These are phyloP conservation scores for Helicoverpa zea DNA, from an alignment of 1,140 invertebrate genomes.

Conservation along the genomic window DNA sequence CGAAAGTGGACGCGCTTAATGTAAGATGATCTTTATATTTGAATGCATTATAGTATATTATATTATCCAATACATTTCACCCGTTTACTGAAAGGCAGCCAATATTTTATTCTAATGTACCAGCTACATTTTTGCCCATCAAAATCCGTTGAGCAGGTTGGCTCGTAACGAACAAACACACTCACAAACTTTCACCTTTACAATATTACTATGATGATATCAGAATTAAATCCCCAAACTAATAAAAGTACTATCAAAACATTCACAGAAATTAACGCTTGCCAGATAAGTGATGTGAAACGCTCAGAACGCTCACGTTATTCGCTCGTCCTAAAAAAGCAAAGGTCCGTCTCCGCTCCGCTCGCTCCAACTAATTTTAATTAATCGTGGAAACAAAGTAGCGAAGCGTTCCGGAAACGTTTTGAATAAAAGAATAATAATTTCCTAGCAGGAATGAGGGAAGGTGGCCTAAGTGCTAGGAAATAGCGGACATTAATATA, in stretches of 20 bases:
- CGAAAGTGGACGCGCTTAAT: not conserved
- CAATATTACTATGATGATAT: not conserved
- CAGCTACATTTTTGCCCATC: no score
- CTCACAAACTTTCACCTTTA: not conserved
- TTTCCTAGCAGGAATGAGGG: slow-evolving; percentile 57
- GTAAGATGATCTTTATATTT: not conserved
- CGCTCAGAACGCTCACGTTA: slow-evolving; percentile 58
- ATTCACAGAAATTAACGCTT: slow-evolving; percentile 11
- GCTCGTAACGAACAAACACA: no score
- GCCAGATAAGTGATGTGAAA: slow-evolving; percentile 29
- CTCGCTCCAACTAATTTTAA: slow-evolving; percentile 79
- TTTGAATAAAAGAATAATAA: slow-evolving; percentile 76
- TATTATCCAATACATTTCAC: no score
- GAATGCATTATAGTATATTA: not conserved
- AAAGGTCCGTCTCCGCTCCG: slow-evolving; percentile 62
- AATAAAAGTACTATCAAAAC: slow-evolving; percentile 4
- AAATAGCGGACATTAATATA: not conserved
- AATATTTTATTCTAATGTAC: no score
- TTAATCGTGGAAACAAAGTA: slow-evolving; percentile 80
- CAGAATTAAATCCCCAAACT: slow-evolving; percentile 4
- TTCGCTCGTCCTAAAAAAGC: slow-evolving; percentile 63
- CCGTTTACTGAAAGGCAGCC: no score
- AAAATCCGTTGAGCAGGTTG: no score
- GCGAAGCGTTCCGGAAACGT: slow-evolving; percentile 64
- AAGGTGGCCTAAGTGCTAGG: slow-evolving; percentile 35